Conservation (phyloP, 2,888 invertebrate species). For the Mesorhabditis belari region DNA sequence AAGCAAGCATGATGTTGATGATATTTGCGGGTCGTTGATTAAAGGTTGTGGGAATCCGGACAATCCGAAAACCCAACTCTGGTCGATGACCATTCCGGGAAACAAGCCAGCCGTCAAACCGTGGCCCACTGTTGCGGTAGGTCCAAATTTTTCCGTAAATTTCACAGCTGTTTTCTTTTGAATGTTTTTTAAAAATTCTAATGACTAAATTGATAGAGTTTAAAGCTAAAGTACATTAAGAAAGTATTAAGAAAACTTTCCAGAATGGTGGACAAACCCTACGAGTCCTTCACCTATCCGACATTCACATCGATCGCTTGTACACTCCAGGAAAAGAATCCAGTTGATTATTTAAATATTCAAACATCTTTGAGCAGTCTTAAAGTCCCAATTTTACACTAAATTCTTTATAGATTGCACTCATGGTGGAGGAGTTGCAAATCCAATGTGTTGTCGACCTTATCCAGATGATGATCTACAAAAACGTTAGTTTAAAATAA, state of each 20-base stretch:
- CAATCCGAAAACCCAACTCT: constrained; percentile 29
- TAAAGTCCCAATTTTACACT: too few species aligned
- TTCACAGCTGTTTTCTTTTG: too few species aligned
- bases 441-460: constrained; percentile 31
- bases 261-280: constrained; percentile 53
- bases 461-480: constrained; percentile 8
- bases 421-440: not conserved
- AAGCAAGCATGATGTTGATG: constrained; percentile 27
- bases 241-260: too few species aligned
- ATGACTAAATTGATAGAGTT: too few species aligned
- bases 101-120: constrained; percentile 36
- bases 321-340: constrained; percentile 59
- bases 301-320: constrained; percentile 88
- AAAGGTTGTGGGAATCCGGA: constrained; percentile 28
- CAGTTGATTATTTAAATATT: not conserved
- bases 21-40: constrained; percentile 40
- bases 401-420: not conserved
- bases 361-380: too few species aligned
- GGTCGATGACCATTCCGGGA: constrained; percentile 37
- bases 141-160: too few species aligned
- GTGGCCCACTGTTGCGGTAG: constrained; percentile 32
- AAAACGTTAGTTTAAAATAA: not conserved
- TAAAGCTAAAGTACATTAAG: too few species aligned
- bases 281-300: constrained; percentile 89
- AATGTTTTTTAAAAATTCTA: not conserved